These are phyloP conservation scores for Delia radicum DNA, from an alignment of 1,140 invertebrate species.

Conservation along the genomic window DNA sequence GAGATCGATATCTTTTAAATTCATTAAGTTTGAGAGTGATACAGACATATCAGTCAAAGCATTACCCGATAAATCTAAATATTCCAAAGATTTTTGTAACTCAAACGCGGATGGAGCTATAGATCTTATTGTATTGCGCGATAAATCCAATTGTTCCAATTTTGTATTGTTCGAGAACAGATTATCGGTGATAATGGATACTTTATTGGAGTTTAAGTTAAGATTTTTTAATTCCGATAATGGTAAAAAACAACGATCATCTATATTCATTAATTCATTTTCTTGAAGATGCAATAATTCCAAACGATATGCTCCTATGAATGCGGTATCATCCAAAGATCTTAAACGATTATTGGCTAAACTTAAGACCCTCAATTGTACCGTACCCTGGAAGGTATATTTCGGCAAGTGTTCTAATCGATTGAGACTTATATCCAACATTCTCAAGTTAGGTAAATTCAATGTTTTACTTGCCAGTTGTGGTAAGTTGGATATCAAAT, in stretches of 20 bases:
- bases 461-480: constrained; percentile 65
- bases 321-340: constrained; percentile 67
- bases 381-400: constrained; percentile 67
- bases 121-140: constrained; percentile 73
- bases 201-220: constrained; percentile 73
- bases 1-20: constrained; percentile 71
- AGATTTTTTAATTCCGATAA: constrained; percentile 66
- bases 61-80: constrained; percentile 78
- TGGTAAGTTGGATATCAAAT: constrained; percentile 70
- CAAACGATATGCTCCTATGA: constrained; percentile 69
- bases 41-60: constrained; percentile 70
- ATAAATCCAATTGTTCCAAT: constrained; percentile 71
- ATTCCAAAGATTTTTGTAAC: constrained; percentile 68
- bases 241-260: constrained; percentile 67
- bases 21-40: constrained; percentile 67
- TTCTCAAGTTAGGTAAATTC: constrained; percentile 68
- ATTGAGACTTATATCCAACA: constrained; percentile 77
- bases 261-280: constrained; percentile 71
- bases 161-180: constrained; percentile 66
- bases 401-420: constrained; percentile 69
- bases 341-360: constrained; percentile 77
- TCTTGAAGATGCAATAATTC: constrained; percentile 74
- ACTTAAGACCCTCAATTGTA: constrained; percentile 70
- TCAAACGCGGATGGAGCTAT: constrained; percentile 67
- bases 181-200: constrained; percentile 69